Base-by-base conservation (phyloP, 2,888 invertebrate genomes). In the Lepidocyrtinus sp. region DNA sequence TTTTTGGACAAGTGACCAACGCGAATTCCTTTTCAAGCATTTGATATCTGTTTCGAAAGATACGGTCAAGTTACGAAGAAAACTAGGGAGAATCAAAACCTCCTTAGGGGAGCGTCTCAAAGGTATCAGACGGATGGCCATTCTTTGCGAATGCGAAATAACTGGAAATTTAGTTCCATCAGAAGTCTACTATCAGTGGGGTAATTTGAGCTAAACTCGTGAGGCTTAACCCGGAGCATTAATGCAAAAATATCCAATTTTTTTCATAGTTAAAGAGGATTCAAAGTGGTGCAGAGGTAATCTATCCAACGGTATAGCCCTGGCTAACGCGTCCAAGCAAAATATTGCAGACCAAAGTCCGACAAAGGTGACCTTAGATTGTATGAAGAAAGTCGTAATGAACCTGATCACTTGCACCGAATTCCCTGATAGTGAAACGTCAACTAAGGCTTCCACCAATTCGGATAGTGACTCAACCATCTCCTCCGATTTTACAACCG, bases 1-100 rank as follows among this genome's bases (percentile, higher is more conserved):
- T 1, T 82, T 83, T 75, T 79, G 74, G 70, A 75, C 83, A 7
- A 68, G 75, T 22, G 68, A 64, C n/a, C 69, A 82, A 24, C 69
- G 67, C 3, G 61, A 68, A 1, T 3, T 15, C 17, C 63, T 80
- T 19, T 50, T 78, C 5, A 25, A 67, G 1, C 17, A 26, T 1
- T 45, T 83, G 3, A 25, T 77, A 1, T 67, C 76, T 1, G 26
- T 76, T 9, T 46, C 70, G 2, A 76, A 74, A 26, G 74, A 71
- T 36, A 24, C 70, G 3, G 79, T 79, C 9, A 82, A 82, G 46
- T 45, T 83, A 19, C 26, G 65, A 25, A 21, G 81, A 12, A 83
- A 83, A 72, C 22, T 82, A n/a, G 24, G 15, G 0, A 65, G 83
- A 45, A 72, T 83, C 1, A 73, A 72, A 12, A 70, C 15, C 1